Conservation (phyloP, 2,113 vertebrate genomes). For the Hepsetus odoe region DNA sequence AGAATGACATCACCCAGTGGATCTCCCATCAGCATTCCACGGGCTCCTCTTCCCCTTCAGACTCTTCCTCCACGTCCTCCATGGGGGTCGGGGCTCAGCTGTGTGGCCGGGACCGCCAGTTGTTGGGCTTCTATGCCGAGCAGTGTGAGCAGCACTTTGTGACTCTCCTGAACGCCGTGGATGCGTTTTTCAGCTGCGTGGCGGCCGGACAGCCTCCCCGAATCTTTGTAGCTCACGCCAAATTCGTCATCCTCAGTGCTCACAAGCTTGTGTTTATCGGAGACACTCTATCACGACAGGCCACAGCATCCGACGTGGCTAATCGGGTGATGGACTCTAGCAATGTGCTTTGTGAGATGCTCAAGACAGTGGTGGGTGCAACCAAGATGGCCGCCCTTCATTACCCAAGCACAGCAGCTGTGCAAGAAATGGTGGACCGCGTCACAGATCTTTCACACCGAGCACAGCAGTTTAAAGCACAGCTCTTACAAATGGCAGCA, state of each 20-base stretch:
- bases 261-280: slow-evolving; percentile 99
- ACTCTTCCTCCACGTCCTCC: slow-evolving; percentile 58
- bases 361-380: slow-evolving; percentile 88
- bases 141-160: slow-evolving; percentile 92
- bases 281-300: slow-evolving; percentile 88
- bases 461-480: slow-evolving; percentile 87
- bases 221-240: slow-evolving; percentile 96
- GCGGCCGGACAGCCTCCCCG: slow-evolving; percentile 87
- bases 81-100: slow-evolving; percentile 57
- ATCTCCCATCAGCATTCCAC: slow-evolving; percentile 75
- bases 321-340: slow-evolving; percentile 92
- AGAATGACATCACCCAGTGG: slow-evolving; percentile 94
- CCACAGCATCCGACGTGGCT: slow-evolving; percentile 81
- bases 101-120: slow-evolving; percentile 81
- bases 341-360: slow-evolving; percentile 90
- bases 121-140: slow-evolving; percentile 90
- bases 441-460: slow-evolving; percentile 89
- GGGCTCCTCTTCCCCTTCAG: slow-evolving; percentile 48
- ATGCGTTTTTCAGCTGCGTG: slow-evolving; percentile 90
- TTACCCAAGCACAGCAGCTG: slow-evolving; percentile 85
- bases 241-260: slow-evolving; percentile 94
- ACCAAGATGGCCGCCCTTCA: slow-evolving; percentile 91
- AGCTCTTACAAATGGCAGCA: slow-evolving; percentile 84
- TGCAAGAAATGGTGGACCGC: slow-evolving; percentile 93
- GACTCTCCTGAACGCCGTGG: slow-evolving; percentile 89